phyloP scores from a whole-genome alignment of 2,888 invertebrate genomes.

The Gymnoscelis rufifasciata region DNA sequence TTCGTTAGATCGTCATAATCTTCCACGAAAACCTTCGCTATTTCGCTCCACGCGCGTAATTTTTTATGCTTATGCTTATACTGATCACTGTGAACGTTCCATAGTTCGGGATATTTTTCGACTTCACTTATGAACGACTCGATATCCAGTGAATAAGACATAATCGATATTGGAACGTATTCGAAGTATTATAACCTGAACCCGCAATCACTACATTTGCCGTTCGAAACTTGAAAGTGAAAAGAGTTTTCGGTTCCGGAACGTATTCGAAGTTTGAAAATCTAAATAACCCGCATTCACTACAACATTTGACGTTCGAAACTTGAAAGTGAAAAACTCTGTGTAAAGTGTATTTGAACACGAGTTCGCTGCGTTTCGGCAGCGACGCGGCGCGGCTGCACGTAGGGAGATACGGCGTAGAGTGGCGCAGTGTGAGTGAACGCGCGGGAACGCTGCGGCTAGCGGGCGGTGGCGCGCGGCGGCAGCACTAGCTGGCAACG shows the following conservation, averaged over 20 bases:
- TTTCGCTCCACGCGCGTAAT: conserved; percentile 50
- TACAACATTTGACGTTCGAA: too few species aligned
- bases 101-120: conserved; percentile 53
- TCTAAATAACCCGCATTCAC: too few species aligned
- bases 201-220: too few species aligned
- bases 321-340: too few species aligned
- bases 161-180: conserved; percentile 8
- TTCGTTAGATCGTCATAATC: conserved; percentile 50
- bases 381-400: conserved; percentile 35
- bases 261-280: too few species aligned
- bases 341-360: conserved; percentile 13
- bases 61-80: conserved; percentile 43
- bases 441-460: conserved; percentile 55
- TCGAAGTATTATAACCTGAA: too few species aligned
- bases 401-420: conserved; percentile 40
- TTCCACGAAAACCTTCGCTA: conserved; percentile 50
- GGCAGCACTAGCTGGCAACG: conserved; percentile 45
- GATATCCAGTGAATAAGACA: conserved; percentile 39
- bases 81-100: conserved; percentile 51
- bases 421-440: conserved; percentile 49
- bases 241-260: too few species aligned
- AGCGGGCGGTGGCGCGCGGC: too few species aligned
- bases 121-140: conserved; percentile 60
- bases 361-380: conserved; percentile 32
- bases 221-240: too few species aligned